Base-by-base conservation (phyloP, 2,888 invertebrate species). In the Aphodius sticticus region DNA sequence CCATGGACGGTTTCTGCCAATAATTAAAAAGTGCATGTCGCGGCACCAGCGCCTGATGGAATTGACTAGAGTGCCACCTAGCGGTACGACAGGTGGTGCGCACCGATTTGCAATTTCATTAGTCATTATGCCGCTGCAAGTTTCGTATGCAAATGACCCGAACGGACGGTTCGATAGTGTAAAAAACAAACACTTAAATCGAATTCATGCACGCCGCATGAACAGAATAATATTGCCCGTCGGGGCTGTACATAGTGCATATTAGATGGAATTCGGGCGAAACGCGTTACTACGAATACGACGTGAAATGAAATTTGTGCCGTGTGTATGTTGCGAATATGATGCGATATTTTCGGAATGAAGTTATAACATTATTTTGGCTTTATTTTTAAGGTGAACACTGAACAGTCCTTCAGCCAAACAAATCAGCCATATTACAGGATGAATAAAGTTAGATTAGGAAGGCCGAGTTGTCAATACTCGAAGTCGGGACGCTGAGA, bases 11-110 rank as follows among this genome's bases (percentile, higher is more conserved):
- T 53, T 53, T 7, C 26, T 26, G 26, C 26, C 53, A 53, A 53
- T 53, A 53, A 53, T 53, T 53, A 53, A 53, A 53, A 53, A 53
- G 53, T 53, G 53, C 53, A 53, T 53, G 53, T 53, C 53, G 53
- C 53, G 53, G 53, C 53, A 53, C 53, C 7, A 53, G 12, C 12
- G 53, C 9, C 53, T 53, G 53, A 53, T 53, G 53, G 53, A 12
- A 53, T 9, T 12, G 53, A 5, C 2, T 53, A 5, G 9, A 53
- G 53, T 12, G 53, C 53, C 53, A 53, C 53, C 53, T 53, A 53
- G 53, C 53, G 53, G 53, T 12, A 12, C 9, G 53, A 53, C 53
- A 53, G 53, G 53, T 53, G 53, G 53, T 53, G 53, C 53, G 53
- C 6, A 53, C 53, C 53, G 53, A 53, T 53, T 53, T 53, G 53